Percentiles rank a stretch among this genome's conserved stretches.
Evolutionary conservation across 1,140 invertebrate species (phyloP).

Genomic region (Hypothenemus hampei): DNA sequence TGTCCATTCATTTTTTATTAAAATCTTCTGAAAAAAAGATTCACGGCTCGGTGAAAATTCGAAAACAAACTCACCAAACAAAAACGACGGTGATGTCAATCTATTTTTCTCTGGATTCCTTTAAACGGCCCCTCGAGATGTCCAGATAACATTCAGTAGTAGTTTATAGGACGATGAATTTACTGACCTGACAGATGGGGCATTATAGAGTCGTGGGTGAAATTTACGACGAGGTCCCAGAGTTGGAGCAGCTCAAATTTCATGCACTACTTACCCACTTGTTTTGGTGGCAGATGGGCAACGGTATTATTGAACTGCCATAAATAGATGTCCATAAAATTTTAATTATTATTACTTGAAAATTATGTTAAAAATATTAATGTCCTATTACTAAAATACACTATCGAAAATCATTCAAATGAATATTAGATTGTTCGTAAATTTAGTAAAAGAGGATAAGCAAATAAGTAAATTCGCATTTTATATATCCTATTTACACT

Average conservation of each 20-base stretch:
- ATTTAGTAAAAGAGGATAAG: no score
- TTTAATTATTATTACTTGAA: no score
- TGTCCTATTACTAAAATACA: no score
- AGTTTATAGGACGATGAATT: constrained; percentile 27
- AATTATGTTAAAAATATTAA: no score
- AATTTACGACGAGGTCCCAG: constrained; percentile 2
- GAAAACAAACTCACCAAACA: constrained; percentile 14
- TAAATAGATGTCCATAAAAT: no score
- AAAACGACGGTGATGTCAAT: constrained; percentile 20
- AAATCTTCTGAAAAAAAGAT: constrained; percentile 4
- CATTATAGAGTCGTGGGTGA: constrained; percentile 23
- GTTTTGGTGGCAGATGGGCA: no score
- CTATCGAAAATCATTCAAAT: no score
- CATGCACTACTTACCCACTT: no score
- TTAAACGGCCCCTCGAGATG: constrained; percentile 25
- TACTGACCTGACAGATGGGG: constrained; percentile 27
- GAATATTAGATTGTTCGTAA: no score
- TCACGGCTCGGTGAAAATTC: constrained; percentile 11
- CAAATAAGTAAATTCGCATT: no score
- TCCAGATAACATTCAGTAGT: constrained; percentile 25
- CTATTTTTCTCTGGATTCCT: constrained; percentile 24
- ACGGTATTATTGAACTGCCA: no score
- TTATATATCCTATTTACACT: no score
- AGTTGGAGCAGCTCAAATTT: background rate
- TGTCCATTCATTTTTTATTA: constrained; percentile 14